These are phyloP conservation scores for Beris morrisii DNA, from an alignment of 2,888 invertebrate genomes.

Conservation along the genomic window DNA sequence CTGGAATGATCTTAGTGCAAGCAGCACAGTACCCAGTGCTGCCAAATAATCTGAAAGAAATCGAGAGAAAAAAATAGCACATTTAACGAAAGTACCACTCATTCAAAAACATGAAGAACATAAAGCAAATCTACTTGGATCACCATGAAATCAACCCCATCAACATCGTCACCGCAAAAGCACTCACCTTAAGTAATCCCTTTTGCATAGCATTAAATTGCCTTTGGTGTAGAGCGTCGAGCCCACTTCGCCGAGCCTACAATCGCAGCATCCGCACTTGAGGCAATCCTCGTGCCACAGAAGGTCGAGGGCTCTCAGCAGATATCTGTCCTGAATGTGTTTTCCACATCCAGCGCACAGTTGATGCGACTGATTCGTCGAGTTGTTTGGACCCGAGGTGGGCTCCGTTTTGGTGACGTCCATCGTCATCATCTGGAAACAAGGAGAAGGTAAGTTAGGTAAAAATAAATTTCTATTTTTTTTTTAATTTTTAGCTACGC, in stretches of 20 bases:
- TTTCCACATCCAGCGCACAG: slow-evolving; percentile 95
- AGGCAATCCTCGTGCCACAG: slow-evolving; percentile 98
- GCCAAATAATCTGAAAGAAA: slow-evolving; percentile 76
- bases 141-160: slow-evolving; percentile 7
- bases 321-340: slow-evolving; percentile 86
- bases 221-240: slow-evolving; percentile 94
- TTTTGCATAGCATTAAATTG: slow-evolving; percentile 91
- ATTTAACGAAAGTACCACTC: not conserved
- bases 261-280: slow-evolving; percentile 96
- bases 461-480: not conserved
- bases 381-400: slow-evolving; percentile 55
- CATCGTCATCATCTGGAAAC: slow-evolving; percentile 74
- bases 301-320: slow-evolving; percentile 89
- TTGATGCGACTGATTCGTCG: slow-evolving; percentile 59
- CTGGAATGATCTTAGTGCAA: slow-evolving; percentile 96
- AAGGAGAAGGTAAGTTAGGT: not conserved
- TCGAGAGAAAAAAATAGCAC: slow-evolving; percentile 10
- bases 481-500: slow-evolving; percentile 4
- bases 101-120: slow-evolving; percentile 1
- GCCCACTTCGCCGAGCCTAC: slow-evolving; percentile 93
- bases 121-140: not conserved
- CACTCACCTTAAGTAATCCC: slow-evolving; percentile 87
- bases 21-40: slow-evolving; percentile 96
- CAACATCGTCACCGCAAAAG: slow-evolving; percentile 1
- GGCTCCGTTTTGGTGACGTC: slow-evolving; percentile 80